These are phyloP conservation scores for Artibeus lituratus DNA, from an alignment of 2,797 vertebrate genomes.

Conservation along the genomic window DNA sequence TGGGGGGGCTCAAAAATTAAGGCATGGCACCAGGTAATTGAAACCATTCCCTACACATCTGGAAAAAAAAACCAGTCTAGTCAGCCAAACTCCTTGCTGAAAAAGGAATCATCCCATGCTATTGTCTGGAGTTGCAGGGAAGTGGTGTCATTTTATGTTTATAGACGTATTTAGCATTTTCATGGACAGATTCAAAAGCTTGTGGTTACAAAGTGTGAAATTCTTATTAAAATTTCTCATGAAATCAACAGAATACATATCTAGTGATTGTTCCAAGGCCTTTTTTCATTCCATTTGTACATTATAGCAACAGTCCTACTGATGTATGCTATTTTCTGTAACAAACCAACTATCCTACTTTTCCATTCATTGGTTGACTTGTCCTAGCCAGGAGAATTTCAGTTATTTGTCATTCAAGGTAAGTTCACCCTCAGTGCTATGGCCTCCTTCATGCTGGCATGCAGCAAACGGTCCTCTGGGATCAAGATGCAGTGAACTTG, in stretches of 20 bases:
- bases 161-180: conserved; percentile 78
- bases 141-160: conserved; percentile 68
- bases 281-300: conserved; percentile 52
- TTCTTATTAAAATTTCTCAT: conserved; percentile 77
- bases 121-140: conserved; percentile 53
- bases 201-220: conserved; percentile 80
- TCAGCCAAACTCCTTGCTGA: conserved; percentile 43
- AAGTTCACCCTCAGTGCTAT: background rate
- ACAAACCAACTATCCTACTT: conserved; percentile 26
- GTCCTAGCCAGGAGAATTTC: background rate
- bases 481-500: background rate
- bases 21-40: conserved; percentile 65
- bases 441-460: background rate
- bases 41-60: conserved; percentile 68
- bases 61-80: conserved; percentile 57
- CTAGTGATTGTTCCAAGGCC: conserved; percentile 53
- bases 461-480: background rate
- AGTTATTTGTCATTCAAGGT: conserved; percentile 29
- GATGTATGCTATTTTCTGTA: conserved; percentile 63
- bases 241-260: conserved; percentile 71
- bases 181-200: conserved; percentile 71
- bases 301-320: conserved; percentile 22
- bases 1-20: conserved; percentile 55
- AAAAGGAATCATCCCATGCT: conserved; percentile 66
- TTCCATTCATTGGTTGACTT: conserved; percentile 59